Percentiles rank a stretch among this genome's conserved stretches.
Conservation (phyloP, 2,113 vertebrate genomes). For the Origma solitaria region DNA sequence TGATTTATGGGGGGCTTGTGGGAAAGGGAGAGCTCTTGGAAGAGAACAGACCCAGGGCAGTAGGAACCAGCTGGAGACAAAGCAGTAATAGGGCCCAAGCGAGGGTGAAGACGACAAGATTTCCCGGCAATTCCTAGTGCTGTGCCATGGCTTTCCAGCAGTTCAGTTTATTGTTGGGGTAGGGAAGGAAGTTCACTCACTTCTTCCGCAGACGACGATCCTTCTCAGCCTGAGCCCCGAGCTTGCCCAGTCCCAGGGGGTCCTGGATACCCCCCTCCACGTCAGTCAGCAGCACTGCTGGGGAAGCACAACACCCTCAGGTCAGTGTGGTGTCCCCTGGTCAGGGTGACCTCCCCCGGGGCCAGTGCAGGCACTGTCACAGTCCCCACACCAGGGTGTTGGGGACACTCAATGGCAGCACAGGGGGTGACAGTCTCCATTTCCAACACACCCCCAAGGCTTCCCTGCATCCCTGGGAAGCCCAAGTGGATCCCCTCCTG, state of each 20-base stretch:
- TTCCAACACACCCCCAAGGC: neutral
- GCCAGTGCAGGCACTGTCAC: neutral
- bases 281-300: conserved; percentile 74
- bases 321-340: neutral
- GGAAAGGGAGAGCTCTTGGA: neutral
- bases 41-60: neutral
- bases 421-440: neutral
- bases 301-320: neutral
- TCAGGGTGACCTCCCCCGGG: neutral
- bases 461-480: neutral
- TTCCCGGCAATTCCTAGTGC: neutral
- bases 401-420: neutral
- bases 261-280: conserved; percentile 87
- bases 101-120: neutral
- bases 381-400: neutral
- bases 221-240: conserved; percentile 93
- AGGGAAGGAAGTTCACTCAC: conserved; percentile 66
- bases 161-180: neutral
- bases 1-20: neutral
- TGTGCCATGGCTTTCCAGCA: neutral
- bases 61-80: neutral
- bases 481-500: neutral
- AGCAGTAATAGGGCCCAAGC: neutral
- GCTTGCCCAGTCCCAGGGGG: conserved; percentile 86
- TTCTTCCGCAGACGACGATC: conserved; percentile 94